Conservation (phyloP, 2,888 invertebrate genomes). For the Aporophyla nigra region DNA sequence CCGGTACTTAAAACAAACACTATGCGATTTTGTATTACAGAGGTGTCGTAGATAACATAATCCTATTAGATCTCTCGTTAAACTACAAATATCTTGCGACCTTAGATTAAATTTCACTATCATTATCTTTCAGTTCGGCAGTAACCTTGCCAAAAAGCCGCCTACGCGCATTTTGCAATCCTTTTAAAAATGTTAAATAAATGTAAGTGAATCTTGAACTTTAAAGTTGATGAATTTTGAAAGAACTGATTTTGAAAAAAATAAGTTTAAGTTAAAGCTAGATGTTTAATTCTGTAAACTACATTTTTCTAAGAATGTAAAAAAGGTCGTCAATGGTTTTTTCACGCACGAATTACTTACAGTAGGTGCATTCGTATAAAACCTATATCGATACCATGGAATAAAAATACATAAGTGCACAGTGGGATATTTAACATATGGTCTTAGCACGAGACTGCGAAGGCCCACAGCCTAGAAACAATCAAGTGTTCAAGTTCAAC, state of each 20-base stretch:
- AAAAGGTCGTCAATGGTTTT: not conserved
- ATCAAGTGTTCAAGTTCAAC: conserved; percentile 86
- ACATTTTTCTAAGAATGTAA: not conserved
- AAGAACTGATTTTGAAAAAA: not conserved
- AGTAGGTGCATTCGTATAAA: conserved; percentile 22
- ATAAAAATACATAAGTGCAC: conserved; percentile 8
- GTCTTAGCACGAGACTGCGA: conserved; percentile 61
- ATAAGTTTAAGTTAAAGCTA: not conserved
- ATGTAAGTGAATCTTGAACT: conserved; percentile 22
- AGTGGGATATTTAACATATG: conserved; percentile 57
- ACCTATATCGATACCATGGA: not conserved
- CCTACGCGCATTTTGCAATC: conserved; percentile 43
- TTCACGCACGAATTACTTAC: not conserved
- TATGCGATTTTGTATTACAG: conserved; percentile 2
- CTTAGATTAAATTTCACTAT: conserved; percentile 47
- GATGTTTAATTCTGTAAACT: not conserved
- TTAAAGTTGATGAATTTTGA: not conserved
- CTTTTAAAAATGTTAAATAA: conserved; percentile 16
- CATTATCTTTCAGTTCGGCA: conserved; percentile 34
- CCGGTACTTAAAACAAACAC: conserved; percentile 1
- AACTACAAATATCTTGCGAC: conserved; percentile 13
- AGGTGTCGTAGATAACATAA: not conserved
- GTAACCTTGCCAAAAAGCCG: conserved; percentile 36
- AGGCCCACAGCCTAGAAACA: conserved; percentile 66
- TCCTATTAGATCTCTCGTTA: conserved; percentile 11